Evolutionary conservation across 2,888 invertebrate species (phyloP).

Genomic region (Drosophila pegasa): DNA sequence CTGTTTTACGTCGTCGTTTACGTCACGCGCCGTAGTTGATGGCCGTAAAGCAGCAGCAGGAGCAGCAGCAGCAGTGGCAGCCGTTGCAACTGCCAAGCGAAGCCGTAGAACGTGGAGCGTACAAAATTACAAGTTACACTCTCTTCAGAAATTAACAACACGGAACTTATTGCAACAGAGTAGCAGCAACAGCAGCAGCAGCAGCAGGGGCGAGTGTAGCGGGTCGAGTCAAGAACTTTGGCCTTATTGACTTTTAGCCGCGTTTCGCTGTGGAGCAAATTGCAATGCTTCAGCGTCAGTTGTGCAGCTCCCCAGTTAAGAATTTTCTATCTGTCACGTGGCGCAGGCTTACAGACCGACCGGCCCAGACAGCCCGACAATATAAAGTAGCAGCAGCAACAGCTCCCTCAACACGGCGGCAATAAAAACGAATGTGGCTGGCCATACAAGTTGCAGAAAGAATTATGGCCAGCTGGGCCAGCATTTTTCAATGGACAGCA

Average conservation of each 20-base stretch:
- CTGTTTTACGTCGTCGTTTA: conserved; percentile 71
- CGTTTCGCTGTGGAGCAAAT: conserved; percentile 40
- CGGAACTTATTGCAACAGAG: conserved; percentile 77
- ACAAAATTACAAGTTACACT: conserved; percentile 77
- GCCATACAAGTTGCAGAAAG: conserved; percentile 41
- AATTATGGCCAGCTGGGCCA: conserved; percentile 48
- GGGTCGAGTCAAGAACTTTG: conserved; percentile 20
- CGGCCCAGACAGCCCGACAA: not conserved
- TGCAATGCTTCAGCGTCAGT: conserved; percentile 48
- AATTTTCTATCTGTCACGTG: conserved; percentile 41
- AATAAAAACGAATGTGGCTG: conserved; percentile 50
- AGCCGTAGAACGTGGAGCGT: conserved; percentile 52
- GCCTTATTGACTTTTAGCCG: conserved; percentile 67
- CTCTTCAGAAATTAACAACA: conserved; percentile 80
- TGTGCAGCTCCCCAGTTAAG: conserved; percentile 32
- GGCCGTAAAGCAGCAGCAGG: conserved; percentile 45
- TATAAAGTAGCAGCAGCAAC: conserved; percentile 14
- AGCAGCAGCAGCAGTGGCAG: conserved; percentile 12
- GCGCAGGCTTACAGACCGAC: conserved; percentile 12
- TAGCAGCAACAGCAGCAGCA: conserved; percentile 19
- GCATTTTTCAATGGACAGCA: conserved; percentile 42
- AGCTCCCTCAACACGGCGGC: conserved; percentile 18
- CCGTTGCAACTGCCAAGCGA: conserved; percentile 38
- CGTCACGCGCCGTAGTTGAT: conserved; percentile 68
- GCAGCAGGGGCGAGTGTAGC: not conserved